Evolutionary conservation across 1,140 invertebrate species (phyloP).

Genomic region (Muscidifurax raptorellus): DNA sequence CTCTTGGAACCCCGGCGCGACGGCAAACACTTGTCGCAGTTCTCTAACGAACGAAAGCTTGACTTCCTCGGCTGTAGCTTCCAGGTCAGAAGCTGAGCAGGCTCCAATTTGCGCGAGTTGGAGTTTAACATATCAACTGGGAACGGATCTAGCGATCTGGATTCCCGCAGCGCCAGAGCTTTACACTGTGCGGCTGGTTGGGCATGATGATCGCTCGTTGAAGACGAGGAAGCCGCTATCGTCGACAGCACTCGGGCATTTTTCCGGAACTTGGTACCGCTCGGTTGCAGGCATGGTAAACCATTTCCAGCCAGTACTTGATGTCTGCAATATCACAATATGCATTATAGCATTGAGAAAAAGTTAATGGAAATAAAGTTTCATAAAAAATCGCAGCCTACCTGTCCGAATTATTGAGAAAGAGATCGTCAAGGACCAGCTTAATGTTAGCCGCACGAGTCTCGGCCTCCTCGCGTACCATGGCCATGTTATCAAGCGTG

Average conservation of each 20-base stretch:
- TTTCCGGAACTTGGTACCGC: conserved; percentile 59
- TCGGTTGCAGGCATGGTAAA: neutral
- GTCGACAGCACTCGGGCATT: conserved; percentile 73
- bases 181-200: neutral
- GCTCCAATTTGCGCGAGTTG: conserved; percentile 48
- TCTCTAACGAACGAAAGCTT: conserved; percentile 68
- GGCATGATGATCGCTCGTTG: conserved; percentile 67
- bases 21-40: conserved; percentile 72
- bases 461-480: conserved; percentile 69
- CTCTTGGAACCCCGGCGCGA: conserved; percentile 65
- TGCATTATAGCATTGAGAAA: neutral
- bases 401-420: conserved; percentile 58
- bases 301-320: conserved; percentile 18
- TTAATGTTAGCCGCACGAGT: conserved; percentile 67
- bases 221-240: conserved; percentile 75
- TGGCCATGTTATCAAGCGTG: conserved; percentile 73
- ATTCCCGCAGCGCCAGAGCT: conserved; percentile 69
- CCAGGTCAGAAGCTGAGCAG: conserved; percentile 53
- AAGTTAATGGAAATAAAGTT: too few species aligned
- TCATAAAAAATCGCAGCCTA: neutral
- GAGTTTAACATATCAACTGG: conserved; percentile 60
- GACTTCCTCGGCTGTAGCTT: conserved; percentile 60
- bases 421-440: conserved; percentile 68
- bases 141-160: conserved; percentile 75
- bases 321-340: neutral